Conservation (phyloP, 1,140 invertebrate species). For the Nebria ingens region DNA sequence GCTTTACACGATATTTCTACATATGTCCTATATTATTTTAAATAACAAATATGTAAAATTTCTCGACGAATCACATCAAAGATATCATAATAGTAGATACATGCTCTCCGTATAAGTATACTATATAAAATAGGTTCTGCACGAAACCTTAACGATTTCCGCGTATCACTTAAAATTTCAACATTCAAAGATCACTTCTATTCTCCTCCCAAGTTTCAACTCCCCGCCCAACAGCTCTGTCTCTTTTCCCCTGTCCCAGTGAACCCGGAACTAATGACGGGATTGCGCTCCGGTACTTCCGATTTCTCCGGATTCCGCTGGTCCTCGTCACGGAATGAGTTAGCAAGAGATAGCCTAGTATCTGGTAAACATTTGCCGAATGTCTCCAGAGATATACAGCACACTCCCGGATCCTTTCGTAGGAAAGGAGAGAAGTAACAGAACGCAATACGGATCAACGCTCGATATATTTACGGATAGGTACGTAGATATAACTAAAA, state of each 20-base stretch:
- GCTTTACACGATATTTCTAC: too few species aligned
- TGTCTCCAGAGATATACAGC: too few species aligned
- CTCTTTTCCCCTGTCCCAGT: not conserved
- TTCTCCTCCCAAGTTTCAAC: too few species aligned
- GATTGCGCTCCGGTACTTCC: not conserved
- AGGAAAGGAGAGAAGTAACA: not conserved
- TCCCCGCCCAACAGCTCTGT: not conserved
- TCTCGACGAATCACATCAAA: too few species aligned
- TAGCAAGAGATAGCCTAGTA: not conserved
- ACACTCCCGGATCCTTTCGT: too few species aligned
- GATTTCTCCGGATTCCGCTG: not conserved
- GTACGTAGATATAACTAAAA: too few species aligned
- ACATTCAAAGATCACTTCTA: constrained; percentile 5
- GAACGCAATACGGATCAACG: not conserved
- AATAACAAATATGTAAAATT: too few species aligned
- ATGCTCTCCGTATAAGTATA: too few species aligned
- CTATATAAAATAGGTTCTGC: too few species aligned
- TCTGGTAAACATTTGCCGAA: constrained; percentile 5
- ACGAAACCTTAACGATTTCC: not conserved
- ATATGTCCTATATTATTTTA: too few species aligned
- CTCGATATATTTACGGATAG: too few species aligned
- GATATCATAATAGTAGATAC: too few species aligned
- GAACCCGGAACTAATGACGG: not conserved
- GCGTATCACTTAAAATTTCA: not conserved
- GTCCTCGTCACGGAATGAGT: not conserved